phyloP scores from a whole-genome alignment of 1,140 invertebrate genomes.

The Drosophila lacertosa region DNA sequence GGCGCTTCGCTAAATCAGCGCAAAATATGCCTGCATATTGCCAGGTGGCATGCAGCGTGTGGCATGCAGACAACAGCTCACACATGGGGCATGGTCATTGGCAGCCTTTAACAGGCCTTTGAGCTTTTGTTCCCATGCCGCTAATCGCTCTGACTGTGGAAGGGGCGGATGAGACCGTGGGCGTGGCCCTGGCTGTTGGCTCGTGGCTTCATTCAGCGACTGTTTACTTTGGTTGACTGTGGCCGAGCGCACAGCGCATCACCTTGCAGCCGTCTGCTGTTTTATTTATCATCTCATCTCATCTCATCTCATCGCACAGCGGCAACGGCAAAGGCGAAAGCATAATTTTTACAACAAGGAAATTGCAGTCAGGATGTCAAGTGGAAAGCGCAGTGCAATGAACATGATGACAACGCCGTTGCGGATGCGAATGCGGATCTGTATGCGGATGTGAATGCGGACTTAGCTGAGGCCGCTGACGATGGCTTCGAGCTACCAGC shows the following conservation, averaged over 20 bases:
- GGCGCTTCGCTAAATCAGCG: slow-evolving; percentile 68
- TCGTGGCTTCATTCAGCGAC: slow-evolving; percentile 32
- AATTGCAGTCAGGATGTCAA: slow-evolving; percentile 77
- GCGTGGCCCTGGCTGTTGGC: slow-evolving; percentile 12
- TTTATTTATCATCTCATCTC: slow-evolving; percentile 56
- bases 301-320: slow-evolving; percentile 30
- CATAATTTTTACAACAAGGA: slow-evolving; percentile 77
- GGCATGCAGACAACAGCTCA: slow-evolving; percentile 10
- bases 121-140: slow-evolving; percentile 24
- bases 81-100: slow-evolving; percentile 37
- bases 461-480: slow-evolving; percentile 21
- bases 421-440: slow-evolving; percentile 10
- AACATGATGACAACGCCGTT: slow-evolving; percentile 46
- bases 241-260: slow-evolving; percentile 21
- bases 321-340: slow-evolving; percentile 40
- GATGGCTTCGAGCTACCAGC: slow-evolving; percentile 9
- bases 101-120: slow-evolving; percentile 19
- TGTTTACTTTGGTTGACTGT: slow-evolving; percentile 70
- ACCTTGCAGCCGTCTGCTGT: slow-evolving; percentile 26
- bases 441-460: slow-evolving; percentile 23
- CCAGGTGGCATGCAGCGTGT: background rate
- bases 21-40: slow-evolving; percentile 24
- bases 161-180: background rate
- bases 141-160: slow-evolving; percentile 23
- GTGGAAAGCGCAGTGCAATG: slow-evolving; percentile 73